Conservation (phyloP, 1,140 invertebrate genomes). For the Cardiocondyla obscurior region DNA sequence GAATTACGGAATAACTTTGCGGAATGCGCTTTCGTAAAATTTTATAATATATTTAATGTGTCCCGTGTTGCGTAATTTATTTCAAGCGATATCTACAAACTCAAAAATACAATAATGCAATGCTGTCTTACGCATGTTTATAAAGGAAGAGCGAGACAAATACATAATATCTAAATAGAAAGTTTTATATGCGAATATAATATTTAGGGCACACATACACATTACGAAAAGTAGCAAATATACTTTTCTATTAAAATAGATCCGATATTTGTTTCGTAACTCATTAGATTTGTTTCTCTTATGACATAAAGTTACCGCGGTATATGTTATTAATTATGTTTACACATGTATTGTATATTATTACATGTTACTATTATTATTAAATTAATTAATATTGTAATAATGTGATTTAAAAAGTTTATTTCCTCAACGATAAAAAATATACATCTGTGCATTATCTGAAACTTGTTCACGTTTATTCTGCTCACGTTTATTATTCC, state of each 20-base stretch:
- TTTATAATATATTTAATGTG: constrained; percentile 46
- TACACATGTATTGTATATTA: constrained; percentile 47
- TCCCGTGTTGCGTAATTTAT: constrained; percentile 44
- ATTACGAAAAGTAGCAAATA: constrained; percentile 34
- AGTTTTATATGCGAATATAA: constrained; percentile 70
- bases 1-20: constrained; percentile 65
- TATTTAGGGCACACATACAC: constrained; percentile 52
- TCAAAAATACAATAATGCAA: constrained; percentile 51
- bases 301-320: constrained; percentile 8
- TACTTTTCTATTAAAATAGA: constrained; percentile 42
- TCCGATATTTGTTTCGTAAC: not conserved
- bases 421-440: constrained; percentile 58
- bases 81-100: constrained; percentile 52
- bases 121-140: constrained; percentile 60
- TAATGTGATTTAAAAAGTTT: constrained; percentile 48
- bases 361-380: constrained; percentile 54
- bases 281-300: constrained; percentile 18
- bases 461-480: not conserved
- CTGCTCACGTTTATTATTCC: constrained; percentile 6
- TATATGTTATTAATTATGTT: constrained; percentile 47
- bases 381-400: too few species aligned
- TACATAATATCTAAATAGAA: constrained; percentile 66
- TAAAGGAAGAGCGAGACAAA: constrained; percentile 33
- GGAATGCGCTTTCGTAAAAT: constrained; percentile 46
- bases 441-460: constrained; percentile 62